Evolutionary conservation across 2,888 invertebrate species (phyloP), one percentile per base, ranked within the genome.

Genomic region (Scaptodrosophila latifasciaeformis): DNA sequence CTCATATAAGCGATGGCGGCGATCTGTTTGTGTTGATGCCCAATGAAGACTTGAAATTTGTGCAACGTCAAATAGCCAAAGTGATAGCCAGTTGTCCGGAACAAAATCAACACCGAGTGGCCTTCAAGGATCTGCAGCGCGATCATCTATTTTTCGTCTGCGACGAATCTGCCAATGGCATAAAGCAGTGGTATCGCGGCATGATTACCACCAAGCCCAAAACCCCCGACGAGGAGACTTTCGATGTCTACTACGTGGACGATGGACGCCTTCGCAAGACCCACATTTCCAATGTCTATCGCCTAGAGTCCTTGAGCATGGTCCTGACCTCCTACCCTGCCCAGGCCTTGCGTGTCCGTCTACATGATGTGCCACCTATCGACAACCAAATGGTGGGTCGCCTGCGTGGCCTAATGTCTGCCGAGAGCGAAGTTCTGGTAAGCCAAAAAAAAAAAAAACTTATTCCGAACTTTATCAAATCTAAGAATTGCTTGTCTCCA

Each of bases 381-480:
- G 66, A 66, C 7, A 59, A 44, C 9, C 85, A 84, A 64, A 88
- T 89, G 87, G 87, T 89, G 64, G 84, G 89, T 46, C 90, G 91
- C 0, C 87, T 89, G 60, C 89, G 89, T 51, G 89, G 90, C 65
- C 83, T 89, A 52, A 87, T 93, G 62, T 88, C 92, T 21, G 86
- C 80, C 2, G 79, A 84, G 61, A 84, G 87, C 62, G 82, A 87
- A 67, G 90, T 83, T 9, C 63, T 86, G 72, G 86, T 86, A 65
- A 66, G 71, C 61, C 17, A 17, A 24, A 24, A 3, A 7, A 24
- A 24, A 24, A 24, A n/a, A n/a, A n/a, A n/a, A n/a, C n/a, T n/a
- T n/a, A n/a, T n/a, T n/a, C n/a, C n/a, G n/a, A n/a, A n/a, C n/a
- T n/a, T n/a, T n/a, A n/a, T n/a, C n/a, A n/a, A n/a, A n/a, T n/a